Percentiles rank a stretch among this genome's conserved stretches.
Conservation (phyloP, 2,113 vertebrate genomes). For the Nematolebias whitei region DNA sequence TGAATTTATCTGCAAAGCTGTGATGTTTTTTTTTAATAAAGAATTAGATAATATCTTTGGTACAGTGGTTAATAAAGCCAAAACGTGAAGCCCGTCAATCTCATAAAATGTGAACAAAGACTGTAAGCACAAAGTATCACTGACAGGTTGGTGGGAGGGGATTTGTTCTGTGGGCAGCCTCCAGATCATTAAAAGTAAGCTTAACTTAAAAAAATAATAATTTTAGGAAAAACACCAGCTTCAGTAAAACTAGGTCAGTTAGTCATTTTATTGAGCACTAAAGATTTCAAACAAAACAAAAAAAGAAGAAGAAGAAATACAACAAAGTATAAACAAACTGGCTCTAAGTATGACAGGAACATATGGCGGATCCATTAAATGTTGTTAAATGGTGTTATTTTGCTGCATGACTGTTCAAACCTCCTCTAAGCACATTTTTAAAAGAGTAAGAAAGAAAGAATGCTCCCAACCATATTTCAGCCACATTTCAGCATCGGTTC, state of each 20-base stretch:
- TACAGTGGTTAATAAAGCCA: slow-evolving; percentile 1
- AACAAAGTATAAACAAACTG: background rate
- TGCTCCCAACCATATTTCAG: slow-evolving; percentile 8
- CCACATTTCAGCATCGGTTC: slow-evolving; percentile 43
- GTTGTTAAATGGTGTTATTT: background rate
- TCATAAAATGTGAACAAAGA: slow-evolving; percentile 5
- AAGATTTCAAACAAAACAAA: background rate
- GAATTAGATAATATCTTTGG: background rate
- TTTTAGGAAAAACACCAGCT: background rate
- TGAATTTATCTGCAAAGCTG: background rate
- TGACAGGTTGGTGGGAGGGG: background rate
- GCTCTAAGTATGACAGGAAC: background rate
- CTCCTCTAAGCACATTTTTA: too few relatives aligned
- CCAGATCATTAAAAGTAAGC: background rate
- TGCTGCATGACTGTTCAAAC: slow-evolving; percentile 25
- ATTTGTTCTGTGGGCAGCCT: background rate
- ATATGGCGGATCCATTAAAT: slow-evolving; percentile 1
- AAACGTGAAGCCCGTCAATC: background rate
- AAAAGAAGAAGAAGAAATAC: background rate
- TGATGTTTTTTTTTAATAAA: background rate
- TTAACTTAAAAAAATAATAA: background rate
- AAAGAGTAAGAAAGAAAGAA: background rate
- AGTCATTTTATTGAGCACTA: background rate
- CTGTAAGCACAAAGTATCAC: background rate
- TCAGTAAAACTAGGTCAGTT: background rate